Evolutionary conservation across 1,140 invertebrate species (phyloP).

Genomic region (Apis dorsata): DNA sequence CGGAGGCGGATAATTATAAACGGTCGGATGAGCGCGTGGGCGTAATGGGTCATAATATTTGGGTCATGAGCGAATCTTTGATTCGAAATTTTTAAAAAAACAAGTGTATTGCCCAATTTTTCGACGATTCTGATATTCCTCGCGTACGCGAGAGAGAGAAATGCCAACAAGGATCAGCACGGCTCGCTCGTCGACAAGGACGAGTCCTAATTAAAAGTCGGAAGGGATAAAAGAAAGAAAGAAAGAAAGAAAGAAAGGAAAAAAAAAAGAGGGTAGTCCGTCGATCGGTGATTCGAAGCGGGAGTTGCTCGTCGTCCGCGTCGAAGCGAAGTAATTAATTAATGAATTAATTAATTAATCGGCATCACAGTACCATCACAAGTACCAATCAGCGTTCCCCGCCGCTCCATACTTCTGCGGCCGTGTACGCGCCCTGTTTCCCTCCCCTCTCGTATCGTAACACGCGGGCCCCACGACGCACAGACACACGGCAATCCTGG

Average conservation of each 20-base stretch:
- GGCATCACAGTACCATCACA: slow-evolving; percentile 49
- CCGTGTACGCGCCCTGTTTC: slow-evolving; percentile 1
- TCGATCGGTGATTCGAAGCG: slow-evolving; percentile 43
- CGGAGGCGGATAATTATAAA: slow-evolving; percentile 17
- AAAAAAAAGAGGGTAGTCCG: background rate
- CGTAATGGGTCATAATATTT: slow-evolving; percentile 38
- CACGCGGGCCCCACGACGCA: background rate
- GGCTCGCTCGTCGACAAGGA: slow-evolving; percentile 4
- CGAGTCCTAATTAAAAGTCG: slow-evolving; percentile 48
- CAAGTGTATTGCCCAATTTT: too few relatives aligned
- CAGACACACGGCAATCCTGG: background rate
- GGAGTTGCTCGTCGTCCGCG: slow-evolving; percentile 21
- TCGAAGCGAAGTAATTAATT: slow-evolving; percentile 58
- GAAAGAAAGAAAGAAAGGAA: background rate
- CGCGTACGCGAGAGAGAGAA: background rate
- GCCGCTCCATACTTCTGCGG: slow-evolving; percentile 2
- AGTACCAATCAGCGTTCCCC: slow-evolving; percentile 37
- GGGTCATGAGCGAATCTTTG: slow-evolving; percentile 30
- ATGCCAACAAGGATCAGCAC: slow-evolving; percentile 5
- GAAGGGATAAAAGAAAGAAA: background rate
- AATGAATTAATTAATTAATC: slow-evolving; percentile 62
- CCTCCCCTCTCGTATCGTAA: background rate
- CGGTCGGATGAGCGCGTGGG: background rate
- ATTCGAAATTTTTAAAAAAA: background rate
- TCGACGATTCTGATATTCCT: too few relatives aligned